Conservation (phyloP, 2,113 vertebrate genomes). For the Macrotus californicus region DNA sequence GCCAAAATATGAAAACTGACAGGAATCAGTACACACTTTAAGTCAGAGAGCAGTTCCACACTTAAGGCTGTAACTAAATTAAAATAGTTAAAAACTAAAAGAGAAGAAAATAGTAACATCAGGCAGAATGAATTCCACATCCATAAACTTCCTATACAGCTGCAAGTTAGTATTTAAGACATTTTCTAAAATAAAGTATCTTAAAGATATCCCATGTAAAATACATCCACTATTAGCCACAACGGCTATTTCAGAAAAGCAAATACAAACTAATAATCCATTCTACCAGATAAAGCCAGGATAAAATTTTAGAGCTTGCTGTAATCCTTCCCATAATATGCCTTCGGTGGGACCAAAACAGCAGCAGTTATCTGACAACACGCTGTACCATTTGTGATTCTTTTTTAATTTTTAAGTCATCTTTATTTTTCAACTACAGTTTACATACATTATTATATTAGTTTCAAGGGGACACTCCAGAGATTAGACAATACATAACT, state of each 20-base stretch:
- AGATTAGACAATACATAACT: too few relatives aligned
- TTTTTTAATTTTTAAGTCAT: too few relatives aligned
- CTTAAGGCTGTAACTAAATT: neutral
- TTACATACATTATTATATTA: too few relatives aligned
- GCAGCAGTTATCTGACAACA: neutral
- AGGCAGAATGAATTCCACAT: neutral
- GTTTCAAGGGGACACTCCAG: too few relatives aligned
- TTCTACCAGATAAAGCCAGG: neutral
- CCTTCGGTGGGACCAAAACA: neutral
- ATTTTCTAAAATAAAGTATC: conserved; percentile 3
- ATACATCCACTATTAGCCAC: neutral
- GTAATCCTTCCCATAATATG: neutral
- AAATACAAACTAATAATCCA: conserved; percentile 30
- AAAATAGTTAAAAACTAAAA: too few relatives aligned
- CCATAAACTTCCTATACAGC: neutral
- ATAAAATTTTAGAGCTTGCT: neutral
- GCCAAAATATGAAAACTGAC: neutral
- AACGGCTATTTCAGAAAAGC: conserved; percentile 13
- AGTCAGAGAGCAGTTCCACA: neutral
- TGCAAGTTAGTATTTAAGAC: conserved; percentile 4
- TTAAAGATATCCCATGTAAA: conserved; percentile 7
- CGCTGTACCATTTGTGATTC: neutral
- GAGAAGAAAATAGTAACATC: neutral
- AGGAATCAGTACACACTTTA: neutral
- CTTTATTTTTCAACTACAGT: too few relatives aligned